Percentiles rank a stretch among this genome's conserved stretches.
Evolutionary conservation across 1,140 invertebrate genomes (phyloP).

Genomic region (Tribolium madens): DNA sequence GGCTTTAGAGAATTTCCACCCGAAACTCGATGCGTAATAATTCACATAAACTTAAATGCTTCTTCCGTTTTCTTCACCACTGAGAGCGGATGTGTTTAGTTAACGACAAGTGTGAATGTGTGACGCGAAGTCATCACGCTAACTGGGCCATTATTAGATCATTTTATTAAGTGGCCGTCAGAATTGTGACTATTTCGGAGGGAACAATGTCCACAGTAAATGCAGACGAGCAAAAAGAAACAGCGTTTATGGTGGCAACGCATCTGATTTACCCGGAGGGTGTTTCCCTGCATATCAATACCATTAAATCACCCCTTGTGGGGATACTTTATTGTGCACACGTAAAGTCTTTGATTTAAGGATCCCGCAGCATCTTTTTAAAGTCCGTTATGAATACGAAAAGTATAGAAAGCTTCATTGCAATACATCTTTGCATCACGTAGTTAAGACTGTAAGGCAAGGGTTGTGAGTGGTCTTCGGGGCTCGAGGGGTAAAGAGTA

Average conservation of each 20-base stretch:
- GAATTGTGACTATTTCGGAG: background rate
- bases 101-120: constrained; percentile 60
- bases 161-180: constrained; percentile 43
- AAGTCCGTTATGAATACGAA: constrained; percentile 38
- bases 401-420: constrained; percentile 40
- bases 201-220: background rate
- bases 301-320: constrained; percentile 24
- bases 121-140: constrained; percentile 63
- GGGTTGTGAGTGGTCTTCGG: constrained; percentile 63
- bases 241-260: background rate
- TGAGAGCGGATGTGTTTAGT: constrained; percentile 60
- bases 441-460: constrained; percentile 62
- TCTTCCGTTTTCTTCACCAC: constrained; percentile 62
- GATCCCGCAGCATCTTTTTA: constrained; percentile 29
- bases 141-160: constrained; percentile 51
- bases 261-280: constrained; percentile 8
- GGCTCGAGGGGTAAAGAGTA: constrained; percentile 47
- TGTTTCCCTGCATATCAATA: constrained; percentile 16
- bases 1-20: constrained; percentile 28
- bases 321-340: constrained; percentile 27
- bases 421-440: constrained; percentile 59
- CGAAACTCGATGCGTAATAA: constrained; percentile 40
- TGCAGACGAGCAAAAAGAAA: background rate
- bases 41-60: constrained; percentile 59
- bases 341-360: constrained; percentile 38